Evolutionary conservation across 2,888 invertebrate genomes (phyloP), one percentile per base, ranked within the genome.

Genomic region (Cyclophora punctaria): DNA sequence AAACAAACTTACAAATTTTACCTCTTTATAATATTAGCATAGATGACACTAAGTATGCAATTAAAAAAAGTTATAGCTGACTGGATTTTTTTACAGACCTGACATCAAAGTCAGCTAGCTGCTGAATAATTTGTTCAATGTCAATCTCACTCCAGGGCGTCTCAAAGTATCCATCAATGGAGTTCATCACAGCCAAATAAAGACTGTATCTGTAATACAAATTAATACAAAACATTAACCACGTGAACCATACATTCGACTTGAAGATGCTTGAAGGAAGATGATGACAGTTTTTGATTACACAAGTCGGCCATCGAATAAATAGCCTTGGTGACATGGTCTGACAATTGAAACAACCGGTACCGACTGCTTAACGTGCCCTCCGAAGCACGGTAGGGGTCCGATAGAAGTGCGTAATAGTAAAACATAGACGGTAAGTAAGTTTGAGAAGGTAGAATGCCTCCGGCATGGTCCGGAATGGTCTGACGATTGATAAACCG

Each of bases 151-250:
- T 81, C 97, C 97, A 98, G 0, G 93, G 90, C 52, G 96, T 92
- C 72, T 96, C 95, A 66, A 92, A 95, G 73, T 97, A 97, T 1
- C 95, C 94, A 68, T 95, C 94, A 49, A 97, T 95, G 3, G 95
- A 94, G 65, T 93, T 93, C 88, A 96, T 93, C 0, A 97, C 97
- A 65, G 93, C 90, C 62, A 95, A 90, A 80, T 96, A 98, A 49
- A 91, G 66, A 48, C 78, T 90, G 66, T 88, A 88, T 53, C 88
- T 88, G 73, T 66, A 64, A 71, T 3, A 55, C 56, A 55, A 40
- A 5, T 34, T 7, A 49, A 43, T 7, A 46, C 6, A 41, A 41
- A n/a, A 5, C 5, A n/a, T 3, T 3, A 41, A n/a, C 6, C 5
- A 5, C 6, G n/a, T 41, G 3, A 41, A 7, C 41, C 41, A 41